These are phyloP conservation scores for Malacoctenus gilli DNA, from an alignment of 2,797 vertebrate species.

Conservation along the genomic window DNA sequence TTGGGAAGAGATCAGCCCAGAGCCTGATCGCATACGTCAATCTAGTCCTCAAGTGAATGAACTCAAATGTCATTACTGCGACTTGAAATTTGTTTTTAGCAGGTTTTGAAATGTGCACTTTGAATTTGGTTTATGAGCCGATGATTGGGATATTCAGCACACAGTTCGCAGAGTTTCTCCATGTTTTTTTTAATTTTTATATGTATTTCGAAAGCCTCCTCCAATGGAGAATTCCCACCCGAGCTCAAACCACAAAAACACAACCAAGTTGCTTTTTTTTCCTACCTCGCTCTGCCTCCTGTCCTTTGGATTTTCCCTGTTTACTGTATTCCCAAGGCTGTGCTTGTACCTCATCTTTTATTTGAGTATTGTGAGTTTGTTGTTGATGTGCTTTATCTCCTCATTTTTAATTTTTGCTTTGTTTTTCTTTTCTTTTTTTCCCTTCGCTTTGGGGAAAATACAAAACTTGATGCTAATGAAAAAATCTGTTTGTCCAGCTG, in stretches of 20 bases:
- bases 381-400: slow-evolving; percentile 4
- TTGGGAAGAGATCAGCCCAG: slow-evolving; percentile 38
- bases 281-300: slow-evolving; percentile 30
- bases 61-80: slow-evolving; percentile 47
- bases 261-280: slow-evolving; percentile 15
- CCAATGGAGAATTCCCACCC: slow-evolving; percentile 40
- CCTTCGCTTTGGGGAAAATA: not conserved
- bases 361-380: slow-evolving; percentile 21
- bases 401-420: not conserved
- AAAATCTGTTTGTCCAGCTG: slow-evolving; percentile 17
- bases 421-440: slow-evolving; percentile 1
- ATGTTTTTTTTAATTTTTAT: slow-evolving; percentile 11
- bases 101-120: slow-evolving; percentile 41
- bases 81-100: slow-evolving; percentile 49
- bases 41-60: slow-evolving; percentile 44
- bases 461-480: slow-evolving; percentile 13
- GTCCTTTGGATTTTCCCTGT: slow-evolving; percentile 32
- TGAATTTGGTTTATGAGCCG: slow-evolving; percentile 34
- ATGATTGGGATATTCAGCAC: slow-evolving; percentile 39
- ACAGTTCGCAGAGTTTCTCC: slow-evolving; percentile 48
- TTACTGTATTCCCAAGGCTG: slow-evolving; percentile 27
- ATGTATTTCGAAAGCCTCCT: slow-evolving; percentile 45
- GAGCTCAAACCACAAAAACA: slow-evolving; percentile 36
- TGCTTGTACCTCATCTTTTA: slow-evolving; percentile 17
- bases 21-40: slow-evolving; percentile 47